Evolutionary conservation across 2,797 vertebrate species (phyloP).

Genomic region (Hafferia zeledoni): DNA sequence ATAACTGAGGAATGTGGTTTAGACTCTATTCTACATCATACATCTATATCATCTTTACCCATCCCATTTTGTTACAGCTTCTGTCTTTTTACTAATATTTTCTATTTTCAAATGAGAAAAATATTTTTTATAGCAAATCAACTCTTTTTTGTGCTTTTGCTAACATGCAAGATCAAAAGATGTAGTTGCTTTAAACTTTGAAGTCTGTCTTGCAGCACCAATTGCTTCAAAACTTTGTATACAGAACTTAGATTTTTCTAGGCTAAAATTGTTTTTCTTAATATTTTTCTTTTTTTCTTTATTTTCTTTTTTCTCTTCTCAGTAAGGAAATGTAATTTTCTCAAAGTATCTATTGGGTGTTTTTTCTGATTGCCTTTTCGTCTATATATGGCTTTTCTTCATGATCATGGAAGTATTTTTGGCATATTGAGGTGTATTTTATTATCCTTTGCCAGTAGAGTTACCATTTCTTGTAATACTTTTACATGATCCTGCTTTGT

Average conservation of each 20-base stretch:
- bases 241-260: background rate
- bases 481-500: background rate
- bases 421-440: background rate
- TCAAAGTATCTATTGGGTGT: fast-evolving
- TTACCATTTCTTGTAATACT: background rate
- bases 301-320: too few relatives aligned
- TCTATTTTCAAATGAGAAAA: background rate
- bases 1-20: background rate
- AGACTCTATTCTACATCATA: background rate
- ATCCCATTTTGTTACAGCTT: background rate
- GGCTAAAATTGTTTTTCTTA: background rate
- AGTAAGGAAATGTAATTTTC: background rate
- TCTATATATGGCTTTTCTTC: background rate
- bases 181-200: background rate
- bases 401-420: background rate
- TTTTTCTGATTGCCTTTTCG: background rate
- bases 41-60: background rate
- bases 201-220: background rate
- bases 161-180: background rate
- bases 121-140: background rate
- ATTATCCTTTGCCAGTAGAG: background rate
- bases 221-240: background rate
- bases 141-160: background rate
- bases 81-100: background rate
- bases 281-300: background rate